A percentile compares a stretch with the other conserved stretches of the same genome.
Conservation (phyloP, 2,888 invertebrate species). For the Nemapogon koenigi region DNA sequence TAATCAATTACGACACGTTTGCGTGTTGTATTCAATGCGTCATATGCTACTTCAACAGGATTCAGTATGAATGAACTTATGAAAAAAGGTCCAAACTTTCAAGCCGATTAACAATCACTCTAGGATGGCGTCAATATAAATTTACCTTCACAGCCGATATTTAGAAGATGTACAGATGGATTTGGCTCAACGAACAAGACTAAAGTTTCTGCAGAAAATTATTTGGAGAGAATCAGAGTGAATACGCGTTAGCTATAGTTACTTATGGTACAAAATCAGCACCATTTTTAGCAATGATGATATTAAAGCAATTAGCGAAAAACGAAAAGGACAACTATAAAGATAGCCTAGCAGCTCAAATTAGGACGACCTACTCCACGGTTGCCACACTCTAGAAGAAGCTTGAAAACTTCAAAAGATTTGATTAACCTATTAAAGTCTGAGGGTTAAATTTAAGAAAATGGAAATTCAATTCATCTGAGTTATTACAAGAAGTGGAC, state of each 20-base stretch:
- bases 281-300: constrained; percentile 15
- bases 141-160: too few relatives aligned
- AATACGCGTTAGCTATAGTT: constrained; percentile 5
- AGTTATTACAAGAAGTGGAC: background rate
- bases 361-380: constrained; percentile 10
- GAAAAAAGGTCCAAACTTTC: constrained; percentile 12
- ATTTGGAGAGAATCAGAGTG: constrained; percentile 7
- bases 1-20: constrained; percentile 2
- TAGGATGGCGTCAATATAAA: too few relatives aligned
- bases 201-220: constrained; percentile 8
- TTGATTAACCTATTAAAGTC: constrained; percentile 11
- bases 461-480: constrained; percentile 11
- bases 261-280: constrained; percentile 10
- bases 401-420: constrained; percentile 10
- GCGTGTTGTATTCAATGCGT: constrained; percentile 11
- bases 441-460: constrained; percentile 15
- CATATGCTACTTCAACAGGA: constrained; percentile 4
- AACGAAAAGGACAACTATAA: constrained; percentile 12
- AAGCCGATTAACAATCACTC: background rate
- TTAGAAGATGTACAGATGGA: constrained; percentile 15
- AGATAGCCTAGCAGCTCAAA: constrained; percentile 8
- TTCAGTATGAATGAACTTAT: constrained; percentile 10
- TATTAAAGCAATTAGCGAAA: constrained; percentile 12
- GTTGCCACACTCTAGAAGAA: constrained; percentile 1
- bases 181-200: constrained; percentile 11